Percentiles rank a stretch among this genome's conserved stretches.
Evolutionary conservation across 2,888 invertebrate species (phyloP).

Genomic region (Cybosia mesomella): DNA sequence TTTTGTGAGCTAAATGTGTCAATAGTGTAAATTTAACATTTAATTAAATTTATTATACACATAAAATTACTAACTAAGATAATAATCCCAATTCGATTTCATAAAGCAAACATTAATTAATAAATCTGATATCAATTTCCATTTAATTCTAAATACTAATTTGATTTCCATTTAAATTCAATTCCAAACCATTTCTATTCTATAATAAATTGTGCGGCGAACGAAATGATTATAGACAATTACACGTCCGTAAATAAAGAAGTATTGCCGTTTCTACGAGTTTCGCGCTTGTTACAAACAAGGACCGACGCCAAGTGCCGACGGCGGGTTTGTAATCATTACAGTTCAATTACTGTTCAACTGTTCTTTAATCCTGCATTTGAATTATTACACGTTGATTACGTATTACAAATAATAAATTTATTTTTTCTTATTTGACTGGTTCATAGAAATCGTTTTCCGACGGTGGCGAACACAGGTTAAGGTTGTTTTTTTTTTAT

Average conservation of each 20-base stretch:
- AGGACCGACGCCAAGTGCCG: slow-evolving; percentile 17
- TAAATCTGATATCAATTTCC: neutral
- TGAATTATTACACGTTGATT: neutral
- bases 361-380: slow-evolving; percentile 8
- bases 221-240: slow-evolving; percentile 29
- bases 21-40: neutral
- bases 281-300: slow-evolving; percentile 4
- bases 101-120: neutral
- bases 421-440: neutral
- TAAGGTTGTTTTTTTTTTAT: neutral
- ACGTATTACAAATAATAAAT: neutral
- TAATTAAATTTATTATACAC: neutral
- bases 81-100: neutral
- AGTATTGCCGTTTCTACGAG: slow-evolving; percentile 8
- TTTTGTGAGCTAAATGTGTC: neutral
- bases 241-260: slow-evolving; percentile 12
- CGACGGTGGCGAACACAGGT: neutral
- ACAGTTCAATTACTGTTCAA: slow-evolving; percentile 45
- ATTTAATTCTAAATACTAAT: neutral
- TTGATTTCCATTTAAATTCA: neutral
- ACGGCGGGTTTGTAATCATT: slow-evolving; percentile 42
- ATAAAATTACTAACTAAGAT: too few relatives aligned
- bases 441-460: neutral
- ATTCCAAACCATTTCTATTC: neutral
- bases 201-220: neutral